Evolutionary conservation across 2,797 vertebrate genomes (phyloP).

Genomic region (Danio choprae): DNA sequence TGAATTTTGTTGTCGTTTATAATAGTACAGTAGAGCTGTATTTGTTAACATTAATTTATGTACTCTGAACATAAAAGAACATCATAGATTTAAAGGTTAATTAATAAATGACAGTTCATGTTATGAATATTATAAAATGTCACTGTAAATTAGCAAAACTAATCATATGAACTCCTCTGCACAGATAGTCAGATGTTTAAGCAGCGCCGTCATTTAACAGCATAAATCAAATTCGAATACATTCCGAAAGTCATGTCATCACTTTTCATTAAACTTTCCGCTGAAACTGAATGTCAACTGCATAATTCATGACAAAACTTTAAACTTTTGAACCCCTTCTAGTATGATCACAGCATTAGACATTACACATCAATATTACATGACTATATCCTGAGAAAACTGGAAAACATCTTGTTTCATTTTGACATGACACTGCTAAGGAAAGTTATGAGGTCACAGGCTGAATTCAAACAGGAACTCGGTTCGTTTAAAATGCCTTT

Average conservation of each 20-base stretch:
- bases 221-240: not conserved
- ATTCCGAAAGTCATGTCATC: slow-evolving; percentile 1
- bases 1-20: not conserved
- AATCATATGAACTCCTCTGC: not conserved
- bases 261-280: not conserved
- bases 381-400: not conserved
- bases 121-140: not conserved
- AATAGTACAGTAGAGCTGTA: not conserved
- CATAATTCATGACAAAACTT: not conserved
- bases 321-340: not conserved
- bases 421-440: not conserved
- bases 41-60: not conserved
- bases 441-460: not conserved
- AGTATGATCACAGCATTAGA: not conserved
- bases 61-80: not conserved
- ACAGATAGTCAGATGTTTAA: not conserved
- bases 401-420: not conserved
- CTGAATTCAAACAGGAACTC: not conserved
- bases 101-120: no score
- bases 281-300: not conserved
- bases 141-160: not conserved
- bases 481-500: not conserved
- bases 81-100: not conserved
- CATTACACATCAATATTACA: slow-evolving; percentile 6
- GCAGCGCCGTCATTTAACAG: not conserved